Conservation (phyloP, 1,140 invertebrate genomes). For the Harlomillsia oculata region DNA sequence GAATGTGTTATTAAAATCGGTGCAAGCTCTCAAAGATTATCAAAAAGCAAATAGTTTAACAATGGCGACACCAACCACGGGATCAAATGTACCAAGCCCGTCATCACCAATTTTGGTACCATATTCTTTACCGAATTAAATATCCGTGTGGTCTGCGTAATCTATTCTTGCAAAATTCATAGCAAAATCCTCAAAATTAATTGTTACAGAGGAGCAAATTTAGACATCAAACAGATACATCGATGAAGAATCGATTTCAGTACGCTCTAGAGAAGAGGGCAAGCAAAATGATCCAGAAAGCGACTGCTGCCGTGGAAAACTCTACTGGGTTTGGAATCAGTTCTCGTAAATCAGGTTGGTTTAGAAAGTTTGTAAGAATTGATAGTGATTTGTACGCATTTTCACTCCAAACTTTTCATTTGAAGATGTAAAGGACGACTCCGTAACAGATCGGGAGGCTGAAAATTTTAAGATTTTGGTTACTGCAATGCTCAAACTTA, state of each 20-base stretch:
- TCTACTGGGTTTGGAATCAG: conserved; percentile 59
- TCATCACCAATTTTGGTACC: conserved; percentile 38
- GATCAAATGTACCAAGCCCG: conserved; percentile 14
- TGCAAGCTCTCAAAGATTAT: conserved; percentile 69
- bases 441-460: conserved; percentile 69
- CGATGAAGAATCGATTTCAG: conserved; percentile 31
- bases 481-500: conserved; percentile 73
- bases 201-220: conserved; percentile 50
- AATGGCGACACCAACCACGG: conserved; percentile 28
- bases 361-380: no score
- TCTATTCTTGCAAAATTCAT: background rate
- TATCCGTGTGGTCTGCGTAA: background rate
- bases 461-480: conserved; percentile 77
- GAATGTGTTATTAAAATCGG: conserved; percentile 60
- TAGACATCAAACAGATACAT: conserved; percentile 38
- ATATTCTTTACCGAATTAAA: conserved; percentile 2
- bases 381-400: no score
- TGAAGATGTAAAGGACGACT: conserved; percentile 49
- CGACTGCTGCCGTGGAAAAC: conserved; percentile 66
- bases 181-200: background rate
- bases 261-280: conserved; percentile 71
- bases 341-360: conserved; percentile 43
- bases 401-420: no score
- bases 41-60: conserved; percentile 58
- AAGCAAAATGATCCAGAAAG: conserved; percentile 72